Evolutionary conservation across 1,140 invertebrate species (phyloP).

Genomic region (Drosophila melanogaster): Release_6_plus_ISO1_MT NT_033777.3:12308501-12309000

Average conservation of each 20-base stretch:
- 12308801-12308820: conserved; percentile 51
- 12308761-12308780: conserved; percentile 30
- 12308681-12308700: conserved; percentile 39
- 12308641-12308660: not conserved
- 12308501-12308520: not conserved
- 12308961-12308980: conserved; percentile 80
- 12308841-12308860: not conserved
- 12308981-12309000: conserved; percentile 38
- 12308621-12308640: not conserved
- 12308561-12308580: conserved; percentile 30
- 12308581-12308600: conserved; percentile 22
- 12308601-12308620: conserved; percentile 12
- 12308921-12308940: conserved; percentile 60
- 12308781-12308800: conserved; percentile 24
- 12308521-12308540: conserved; percentile 21
- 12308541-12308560: conserved; percentile 28
- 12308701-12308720: conserved; percentile 76
- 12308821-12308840: conserved; percentile 64
- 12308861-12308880: not conserved
- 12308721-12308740: conserved; percentile 77
- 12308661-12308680: conserved; percentile 25
- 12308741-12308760: conserved; percentile 77
- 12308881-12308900: conserved; percentile 5
- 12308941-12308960: conserved; percentile 71
- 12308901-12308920: conserved; percentile 59